These are phyloP conservation scores for Andrena dorsata DNA, from an alignment of 2,888 invertebrate species.

Conservation along the genomic window DNA sequence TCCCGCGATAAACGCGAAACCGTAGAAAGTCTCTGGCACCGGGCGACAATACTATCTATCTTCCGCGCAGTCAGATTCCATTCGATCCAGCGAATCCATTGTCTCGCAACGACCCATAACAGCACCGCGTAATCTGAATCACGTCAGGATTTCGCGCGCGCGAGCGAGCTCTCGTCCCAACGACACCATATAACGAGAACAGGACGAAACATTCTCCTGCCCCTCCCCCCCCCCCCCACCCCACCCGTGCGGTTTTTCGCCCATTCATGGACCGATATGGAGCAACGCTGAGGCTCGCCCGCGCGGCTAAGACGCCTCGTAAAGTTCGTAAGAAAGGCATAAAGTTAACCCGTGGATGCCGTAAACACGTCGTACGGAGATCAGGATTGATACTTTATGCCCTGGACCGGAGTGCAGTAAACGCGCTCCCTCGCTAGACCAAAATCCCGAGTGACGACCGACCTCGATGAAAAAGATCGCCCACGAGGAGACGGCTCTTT, in stretches of 20 bases:
- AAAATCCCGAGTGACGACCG: slow-evolving; percentile 47
- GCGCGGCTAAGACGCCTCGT: slow-evolving; percentile 69
- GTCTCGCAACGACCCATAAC: slow-evolving; percentile 68
- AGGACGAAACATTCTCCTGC: neutral
- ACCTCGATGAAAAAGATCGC: slow-evolving; percentile 35
- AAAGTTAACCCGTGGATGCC: slow-evolving; percentile 72
- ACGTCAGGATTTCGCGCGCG: slow-evolving; percentile 59
- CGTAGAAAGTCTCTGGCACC: slow-evolving; percentile 53
- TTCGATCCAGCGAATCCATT: slow-evolving; percentile 73
- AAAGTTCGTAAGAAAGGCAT: slow-evolving; percentile 75
- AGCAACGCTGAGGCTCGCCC: slow-evolving; percentile 56
- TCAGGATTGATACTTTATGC: slow-evolving; percentile 79
- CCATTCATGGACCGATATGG: slow-evolving; percentile 31
- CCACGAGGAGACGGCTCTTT: slow-evolving; percentile 35
- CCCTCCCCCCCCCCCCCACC: neutral
- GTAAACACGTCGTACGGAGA: slow-evolving; percentile 75
- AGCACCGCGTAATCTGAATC: slow-evolving; percentile 70
- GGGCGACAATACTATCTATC: slow-evolving; percentile 70
- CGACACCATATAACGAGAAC: slow-evolving; percentile 2
- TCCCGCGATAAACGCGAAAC: slow-evolving; percentile 62
- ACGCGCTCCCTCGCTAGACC: slow-evolving; percentile 60
- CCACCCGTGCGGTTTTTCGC: slow-evolving; percentile 23
- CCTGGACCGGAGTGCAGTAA: slow-evolving; percentile 68
- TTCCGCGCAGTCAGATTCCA: slow-evolving; percentile 71
- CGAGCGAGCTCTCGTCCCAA: slow-evolving; percentile 13